Base-by-base conservation (phyloP, 1,140 invertebrate species). In the Melanaphis sacchari region DNA sequence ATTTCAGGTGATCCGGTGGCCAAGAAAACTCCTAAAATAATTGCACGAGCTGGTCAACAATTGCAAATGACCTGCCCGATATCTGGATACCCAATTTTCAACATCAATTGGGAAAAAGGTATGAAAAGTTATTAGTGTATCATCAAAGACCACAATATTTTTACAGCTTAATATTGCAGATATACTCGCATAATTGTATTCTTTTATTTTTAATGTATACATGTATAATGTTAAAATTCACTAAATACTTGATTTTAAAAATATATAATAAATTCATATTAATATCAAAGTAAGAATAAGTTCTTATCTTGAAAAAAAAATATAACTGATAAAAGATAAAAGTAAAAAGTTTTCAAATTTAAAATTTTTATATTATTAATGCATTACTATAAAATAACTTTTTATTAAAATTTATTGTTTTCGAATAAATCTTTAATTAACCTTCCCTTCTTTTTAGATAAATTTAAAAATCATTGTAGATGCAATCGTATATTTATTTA, bases 31-130 rank as follows among this genome's bases (percentile, higher is more conserved):
- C 93, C 93, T 24, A 96, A 96, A 93, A 95, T 97, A 93, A 97
- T 97, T 84, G 97, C 97, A 22, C 96, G 97, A 36, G 97, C 97
- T 36, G 97, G 97, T 82, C 96, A 97, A 94, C 95, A 95, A 94
- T 95, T 97, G 76, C 90, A 88, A 54, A 52, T 94, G 76, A 59
- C 90, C 0, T 94, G 93, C 40, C 93, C 90, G 24, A 59, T 93
- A 92, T 59, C 90, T n/a, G 59, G 59, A 87, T 94, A 93, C 76
- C 88, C 82, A 9, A 76, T 93, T 49, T 93, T 36, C 66, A 90
- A 94, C 81, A 94, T 94, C 92, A 87, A 89, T 36, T 93, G 93
- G 93, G 93, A 93, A 52, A 93, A 93, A 90, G 93, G 93, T 93
- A n/a, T 90, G 85, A 93, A 82, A 66, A 81, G 18, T 18, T 2